Evolutionary conservation across 2,797 vertebrate genomes (phyloP).

Genomic region (Rhyacichthys aspro): DNA sequence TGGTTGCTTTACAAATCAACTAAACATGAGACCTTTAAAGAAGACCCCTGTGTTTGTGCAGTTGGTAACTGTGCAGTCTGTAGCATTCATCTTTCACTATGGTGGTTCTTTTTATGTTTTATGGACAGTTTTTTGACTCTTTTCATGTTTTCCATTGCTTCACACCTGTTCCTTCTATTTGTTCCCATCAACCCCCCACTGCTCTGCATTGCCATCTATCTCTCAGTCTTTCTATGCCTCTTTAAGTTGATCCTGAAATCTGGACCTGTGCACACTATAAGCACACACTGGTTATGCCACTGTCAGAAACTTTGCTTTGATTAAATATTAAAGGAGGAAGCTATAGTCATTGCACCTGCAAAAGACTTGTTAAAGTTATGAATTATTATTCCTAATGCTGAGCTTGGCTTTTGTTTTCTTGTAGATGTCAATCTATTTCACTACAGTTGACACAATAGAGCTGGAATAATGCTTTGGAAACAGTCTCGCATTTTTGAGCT

Average conservation of each 20-base stretch:
- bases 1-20: neutral
- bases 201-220: neutral
- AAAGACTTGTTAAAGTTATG: neutral
- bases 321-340: constrained; percentile 16
- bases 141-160: neutral
- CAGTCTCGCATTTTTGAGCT: neutral
- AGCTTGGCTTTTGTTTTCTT: neutral
- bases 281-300: constrained; percentile 23
- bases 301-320: constrained; percentile 6
- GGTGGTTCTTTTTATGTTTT: constrained; percentile 3
- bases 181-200: neutral
- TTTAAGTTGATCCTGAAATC: constrained; percentile 34
- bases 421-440: neutral
- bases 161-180: neutral
- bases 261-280: constrained; percentile 22
- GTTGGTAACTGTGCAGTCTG: neutral
- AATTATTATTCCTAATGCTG: neutral
- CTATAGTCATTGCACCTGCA: constrained; percentile 1
- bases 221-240: neutral
- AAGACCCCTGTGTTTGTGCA: neutral
- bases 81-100: neutral
- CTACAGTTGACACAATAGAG: neutral
- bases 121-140: neutral
- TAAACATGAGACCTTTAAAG: neutral
- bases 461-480: neutral